Percentiles rank a stretch among this genome's conserved stretches.
phyloP scores from a whole-genome alignment of 2,888 invertebrate genomes.

The Oscheius sp. region DNA sequence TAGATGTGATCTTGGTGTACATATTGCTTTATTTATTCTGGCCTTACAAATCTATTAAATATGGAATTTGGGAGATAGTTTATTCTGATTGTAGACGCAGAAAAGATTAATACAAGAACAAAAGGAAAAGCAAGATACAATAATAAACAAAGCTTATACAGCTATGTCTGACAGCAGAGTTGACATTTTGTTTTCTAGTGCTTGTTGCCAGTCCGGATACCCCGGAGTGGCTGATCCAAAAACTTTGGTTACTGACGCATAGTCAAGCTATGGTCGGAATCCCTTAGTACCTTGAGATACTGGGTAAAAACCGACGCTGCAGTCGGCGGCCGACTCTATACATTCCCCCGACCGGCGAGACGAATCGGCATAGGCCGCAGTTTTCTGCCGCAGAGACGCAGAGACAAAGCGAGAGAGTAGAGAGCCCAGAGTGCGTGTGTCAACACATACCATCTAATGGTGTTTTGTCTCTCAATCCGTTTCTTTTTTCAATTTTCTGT shows the following conservation, averaged over 20 bases:
- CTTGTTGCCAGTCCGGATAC: constrained; percentile 12
- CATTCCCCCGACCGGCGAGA: too few species aligned
- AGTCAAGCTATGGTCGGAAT: constrained; percentile 8
- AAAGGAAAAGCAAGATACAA: too few species aligned
- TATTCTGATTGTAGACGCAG: too few species aligned
- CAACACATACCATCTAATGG: too few species aligned
- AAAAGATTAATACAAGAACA: too few species aligned
- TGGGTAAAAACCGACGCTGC: constrained; percentile 13
- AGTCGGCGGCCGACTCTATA: background rate
- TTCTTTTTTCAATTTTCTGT: too few species aligned
- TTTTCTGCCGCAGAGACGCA: background rate
- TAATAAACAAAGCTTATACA: too few species aligned
- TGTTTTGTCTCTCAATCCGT: too few species aligned
- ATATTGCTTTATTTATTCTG: background rate
- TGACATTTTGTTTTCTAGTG: too few species aligned
- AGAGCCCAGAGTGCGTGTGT: background rate
- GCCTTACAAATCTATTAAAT: background rate
- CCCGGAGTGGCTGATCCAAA: constrained; percentile 12
- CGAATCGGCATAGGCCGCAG: background rate
- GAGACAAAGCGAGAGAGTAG: background rate
- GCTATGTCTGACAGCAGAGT: too few species aligned
- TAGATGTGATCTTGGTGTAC: constrained; percentile 24
- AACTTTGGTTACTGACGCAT: constrained; percentile 12
- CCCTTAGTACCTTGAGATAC: constrained; percentile 18
- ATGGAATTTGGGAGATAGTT: too few species aligned